phyloP scores from a whole-genome alignment of 2,113 vertebrate genomes.

The Reinhardtius hippoglossoides region DNA sequence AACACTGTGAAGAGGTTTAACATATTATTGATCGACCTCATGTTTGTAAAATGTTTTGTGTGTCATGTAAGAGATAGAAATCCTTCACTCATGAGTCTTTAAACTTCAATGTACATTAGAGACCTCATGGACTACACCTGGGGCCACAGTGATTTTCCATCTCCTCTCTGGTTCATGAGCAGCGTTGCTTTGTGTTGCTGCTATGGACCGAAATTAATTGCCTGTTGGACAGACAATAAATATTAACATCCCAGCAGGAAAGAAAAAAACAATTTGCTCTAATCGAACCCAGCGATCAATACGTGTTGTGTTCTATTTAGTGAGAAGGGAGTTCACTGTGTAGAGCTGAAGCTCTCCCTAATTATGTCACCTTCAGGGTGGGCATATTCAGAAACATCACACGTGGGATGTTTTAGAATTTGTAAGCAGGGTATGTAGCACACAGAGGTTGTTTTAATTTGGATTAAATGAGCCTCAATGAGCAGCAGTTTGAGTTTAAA shows the following conservation, averaged over 20 bases:
- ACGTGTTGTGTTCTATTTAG: neutral
- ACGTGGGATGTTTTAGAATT: neutral
- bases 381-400: conserved; percentile 17
- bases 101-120: too few species aligned
- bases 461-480: neutral
- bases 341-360: conserved; percentile 8
- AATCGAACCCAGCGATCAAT: conserved; percentile 1
- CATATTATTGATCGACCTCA: too few species aligned
- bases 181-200: neutral
- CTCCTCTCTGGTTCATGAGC: neutral
- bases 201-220: neutral
- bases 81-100: too few species aligned
- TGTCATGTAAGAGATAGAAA: too few species aligned
- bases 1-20: too few species aligned
- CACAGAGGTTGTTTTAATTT: neutral
- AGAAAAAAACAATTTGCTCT: neutral
- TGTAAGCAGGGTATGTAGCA: neutral
- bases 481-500: neutral
- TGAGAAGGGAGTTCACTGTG: neutral
- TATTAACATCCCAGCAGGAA: neutral
- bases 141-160: conserved; percentile 21
- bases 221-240: conserved; percentile 1
- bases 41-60: too few species aligned
- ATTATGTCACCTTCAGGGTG: conserved; percentile 38
- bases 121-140: too few species aligned